These are phyloP conservation scores for Mesembrinibis cayennensis DNA, from an alignment of 2,113 vertebrate species.

Conservation along the genomic window DNA sequence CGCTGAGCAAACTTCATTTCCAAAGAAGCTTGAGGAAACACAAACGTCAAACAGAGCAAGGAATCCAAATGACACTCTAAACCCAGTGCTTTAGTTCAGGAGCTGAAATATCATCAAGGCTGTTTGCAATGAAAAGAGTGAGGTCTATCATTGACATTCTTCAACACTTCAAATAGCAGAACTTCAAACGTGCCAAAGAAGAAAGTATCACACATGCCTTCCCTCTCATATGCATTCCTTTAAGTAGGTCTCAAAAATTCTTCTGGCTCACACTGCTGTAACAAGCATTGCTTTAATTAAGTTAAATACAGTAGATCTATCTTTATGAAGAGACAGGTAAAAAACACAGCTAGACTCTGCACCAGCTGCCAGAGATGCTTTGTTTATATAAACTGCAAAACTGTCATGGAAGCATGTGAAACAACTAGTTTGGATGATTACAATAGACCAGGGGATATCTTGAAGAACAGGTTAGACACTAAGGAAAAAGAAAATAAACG, in stretches of 20 bases:
- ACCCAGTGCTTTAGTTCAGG: background rate
- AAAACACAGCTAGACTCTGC: background rate
- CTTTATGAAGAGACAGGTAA: background rate
- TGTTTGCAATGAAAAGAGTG: background rate
- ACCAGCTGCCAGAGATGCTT: background rate
- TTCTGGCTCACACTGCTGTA: background rate
- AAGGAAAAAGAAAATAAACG: background rate
- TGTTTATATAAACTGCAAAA: background rate
- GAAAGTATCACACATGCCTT: background rate
- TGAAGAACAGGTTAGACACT: background rate
- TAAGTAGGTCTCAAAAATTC: background rate
- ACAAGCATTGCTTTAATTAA: background rate
- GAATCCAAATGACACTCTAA: background rate
- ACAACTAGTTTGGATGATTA: background rate
- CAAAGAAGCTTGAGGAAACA: background rate
- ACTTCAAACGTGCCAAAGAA: background rate
- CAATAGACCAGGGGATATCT: background rate
- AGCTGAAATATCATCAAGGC: background rate
- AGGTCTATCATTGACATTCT: background rate
- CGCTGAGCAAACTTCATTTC: background rate
- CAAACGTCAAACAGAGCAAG: background rate
- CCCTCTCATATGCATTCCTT: background rate
- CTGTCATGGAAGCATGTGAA: background rate
- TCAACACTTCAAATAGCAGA: background rate
- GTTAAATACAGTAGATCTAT: background rate